Evolutionary conservation across 1,140 invertebrate species (phyloP), one percentile per base, ranked within the genome.

Genomic region (Drosophila truncata): DNA sequence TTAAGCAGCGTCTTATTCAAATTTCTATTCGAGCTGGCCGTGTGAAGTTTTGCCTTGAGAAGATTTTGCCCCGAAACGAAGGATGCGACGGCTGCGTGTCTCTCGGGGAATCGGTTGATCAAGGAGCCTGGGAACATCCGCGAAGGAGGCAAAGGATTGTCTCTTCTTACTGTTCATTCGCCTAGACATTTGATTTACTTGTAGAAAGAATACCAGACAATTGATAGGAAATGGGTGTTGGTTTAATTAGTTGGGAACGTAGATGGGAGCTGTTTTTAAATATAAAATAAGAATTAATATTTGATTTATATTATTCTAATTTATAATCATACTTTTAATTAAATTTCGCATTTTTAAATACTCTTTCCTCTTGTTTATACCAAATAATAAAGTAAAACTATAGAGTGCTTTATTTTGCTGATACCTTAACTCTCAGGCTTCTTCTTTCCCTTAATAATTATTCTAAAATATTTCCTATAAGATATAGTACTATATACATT

Each of bases 121-220:
- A 54, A 67, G 66, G 66, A 90, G 78, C 85, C 85, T 90, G 85
- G 85, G 85, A 90, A 90, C 82, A 85, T 88, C 85, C 81, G 85
- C 54, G 67, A 72, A 73, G 69, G 52, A 72, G 52, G 25, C 23
- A 59, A 54, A 50, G 44, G 35, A 46, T 37, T 61, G 60, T 64
- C 58, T 75, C 42, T 46, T 33, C 55, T 39, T 70, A 66, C 65
- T 71, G 63, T 69, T 71, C 73, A 71, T 78, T 55, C 74, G 66
- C 47, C 46, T 67, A 82, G 64, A 82, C 54, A 78, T 77, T 58
- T 60, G 74, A 72, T n/a, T 75, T 65, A 49, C 33, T 49, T 31
- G 13, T 37, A 23, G 29, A 41, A 37, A 55, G 29, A 20, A 14
- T 27, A 23, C 9, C 20, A 69, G 29, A 59, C 66, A 59, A 72